A percentile compares a stretch with the other conserved stretches of the same genome.
Evolutionary conservation across 2,888 invertebrate genomes (phyloP).

Genomic region (Lucinisca nassula): DNA sequence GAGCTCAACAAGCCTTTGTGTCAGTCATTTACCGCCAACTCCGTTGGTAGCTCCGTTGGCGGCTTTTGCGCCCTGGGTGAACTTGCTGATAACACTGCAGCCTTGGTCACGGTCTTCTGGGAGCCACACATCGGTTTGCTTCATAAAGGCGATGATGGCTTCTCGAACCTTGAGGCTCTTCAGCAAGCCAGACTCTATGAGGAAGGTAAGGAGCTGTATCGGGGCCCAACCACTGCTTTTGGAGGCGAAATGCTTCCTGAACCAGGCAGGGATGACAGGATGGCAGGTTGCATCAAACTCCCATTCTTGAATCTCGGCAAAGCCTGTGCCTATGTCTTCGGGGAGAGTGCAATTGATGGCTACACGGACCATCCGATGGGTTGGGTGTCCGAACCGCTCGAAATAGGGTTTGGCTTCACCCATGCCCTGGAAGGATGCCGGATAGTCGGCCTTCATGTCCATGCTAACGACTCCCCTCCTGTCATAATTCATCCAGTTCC

Average conservation of each 20-base stretch:
- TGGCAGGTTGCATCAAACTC: neutral
- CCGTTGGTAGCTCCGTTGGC: too few relatives aligned
- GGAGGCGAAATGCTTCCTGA: neutral
- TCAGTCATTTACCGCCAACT: neutral
- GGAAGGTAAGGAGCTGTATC: neutral
- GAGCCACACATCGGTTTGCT: conserved; percentile 1
- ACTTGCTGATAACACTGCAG: neutral
- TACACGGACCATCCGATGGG: neutral
- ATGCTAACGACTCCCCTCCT: neutral
- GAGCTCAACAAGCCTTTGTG: conserved; percentile 2
- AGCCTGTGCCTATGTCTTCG: neutral
- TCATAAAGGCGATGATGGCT: neutral
- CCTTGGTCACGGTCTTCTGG: neutral
- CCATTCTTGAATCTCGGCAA: neutral
- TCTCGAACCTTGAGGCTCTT: neutral
- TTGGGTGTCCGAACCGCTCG: conserved; percentile 37
- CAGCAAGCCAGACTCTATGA: neutral
- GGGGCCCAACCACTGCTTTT: neutral
- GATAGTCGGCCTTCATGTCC: neutral
- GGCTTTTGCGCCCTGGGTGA: conserved; percentile 7
- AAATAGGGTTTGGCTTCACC: conserved; percentile 33
- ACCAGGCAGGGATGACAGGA: neutral
- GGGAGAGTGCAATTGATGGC: neutral
- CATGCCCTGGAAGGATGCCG: neutral
- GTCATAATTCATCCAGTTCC: neutral